These are phyloP conservation scores for Sminthurinus aureus DNA, from an alignment of 2,888 invertebrate genomes.

Conservation along the genomic window DNA sequence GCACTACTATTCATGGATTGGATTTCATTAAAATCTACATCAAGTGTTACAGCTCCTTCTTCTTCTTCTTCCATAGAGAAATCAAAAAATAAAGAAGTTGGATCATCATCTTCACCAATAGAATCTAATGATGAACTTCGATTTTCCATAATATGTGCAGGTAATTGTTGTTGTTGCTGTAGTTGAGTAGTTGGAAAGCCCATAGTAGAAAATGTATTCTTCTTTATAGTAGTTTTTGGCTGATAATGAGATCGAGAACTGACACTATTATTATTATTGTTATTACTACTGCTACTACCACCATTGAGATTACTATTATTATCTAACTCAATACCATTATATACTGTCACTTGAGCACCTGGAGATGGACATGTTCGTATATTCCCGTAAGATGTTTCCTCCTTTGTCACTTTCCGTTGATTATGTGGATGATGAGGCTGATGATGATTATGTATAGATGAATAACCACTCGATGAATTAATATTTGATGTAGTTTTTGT, in stretches of 20 bases:
- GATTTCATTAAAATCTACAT: conserved; percentile 43
- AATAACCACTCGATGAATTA: background rate
- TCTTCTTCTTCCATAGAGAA: conserved; percentile 44
- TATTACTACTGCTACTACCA: too few relatives aligned
- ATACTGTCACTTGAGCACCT: conserved; percentile 36
- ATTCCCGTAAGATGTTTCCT: too few relatives aligned
- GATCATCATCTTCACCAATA: conserved; percentile 35
- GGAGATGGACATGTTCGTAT: conserved; percentile 37
- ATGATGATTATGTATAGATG: too few relatives aligned
- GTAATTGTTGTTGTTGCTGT: conserved; percentile 13
- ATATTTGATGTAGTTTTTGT: background rate
- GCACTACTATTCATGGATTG: conserved; percentile 24
- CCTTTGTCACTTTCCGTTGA: background rate
- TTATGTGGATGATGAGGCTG: too few relatives aligned
- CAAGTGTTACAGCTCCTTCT: conserved; percentile 34
- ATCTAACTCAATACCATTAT: conserved; percentile 40
- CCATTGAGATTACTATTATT: too few relatives aligned
- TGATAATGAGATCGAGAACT: conserved; percentile 14
- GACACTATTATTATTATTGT: too few relatives aligned
- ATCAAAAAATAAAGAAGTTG: conserved; percentile 38
- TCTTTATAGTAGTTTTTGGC: conserved; percentile 21
- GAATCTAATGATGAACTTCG: conserved; percentile 39
- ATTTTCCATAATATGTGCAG: conserved; percentile 23
- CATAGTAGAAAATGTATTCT: background rate
- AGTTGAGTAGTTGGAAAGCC: background rate